These are phyloP conservation scores for Baronia brevicornis DNA, from an alignment of 2,888 invertebrate genomes.

Conservation along the genomic window DNA sequence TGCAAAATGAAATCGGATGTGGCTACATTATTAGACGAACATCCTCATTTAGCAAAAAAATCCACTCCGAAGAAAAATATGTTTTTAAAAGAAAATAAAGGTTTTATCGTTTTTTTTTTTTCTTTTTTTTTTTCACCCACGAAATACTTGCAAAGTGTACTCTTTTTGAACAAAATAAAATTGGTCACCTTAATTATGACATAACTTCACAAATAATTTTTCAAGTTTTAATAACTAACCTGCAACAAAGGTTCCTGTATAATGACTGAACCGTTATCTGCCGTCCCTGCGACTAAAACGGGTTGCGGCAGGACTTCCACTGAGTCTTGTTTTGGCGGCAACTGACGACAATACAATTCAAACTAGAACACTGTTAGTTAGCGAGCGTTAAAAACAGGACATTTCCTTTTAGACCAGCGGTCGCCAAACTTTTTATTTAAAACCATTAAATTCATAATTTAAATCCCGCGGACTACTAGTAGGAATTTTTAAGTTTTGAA, in stretches of 20 bases:
- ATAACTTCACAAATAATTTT: neutral
- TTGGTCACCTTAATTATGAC: neutral
- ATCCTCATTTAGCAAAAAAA: too few species aligned
- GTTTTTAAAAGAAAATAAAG: too few species aligned
- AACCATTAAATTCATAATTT: too few species aligned
- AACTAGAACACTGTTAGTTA: neutral
- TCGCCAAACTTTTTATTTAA: too few species aligned
- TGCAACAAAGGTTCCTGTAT: slow-evolving; percentile 60
- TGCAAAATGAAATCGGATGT: too few species aligned
- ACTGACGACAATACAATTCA: slow-evolving; percentile 24
- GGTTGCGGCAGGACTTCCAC: slow-evolving; percentile 41
- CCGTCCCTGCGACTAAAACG: slow-evolving; percentile 34
- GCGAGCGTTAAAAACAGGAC: neutral
- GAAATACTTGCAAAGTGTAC: too few species aligned
- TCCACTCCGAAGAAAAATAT: too few species aligned
- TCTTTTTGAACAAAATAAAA: neutral
- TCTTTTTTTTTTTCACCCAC: too few species aligned
- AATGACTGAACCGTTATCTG: slow-evolving; percentile 41
- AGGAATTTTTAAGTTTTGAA: too few species aligned
- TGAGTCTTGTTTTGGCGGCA: slow-evolving; percentile 50
- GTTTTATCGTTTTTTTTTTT: too few species aligned
- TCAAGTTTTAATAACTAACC: slow-evolving; percentile 25
- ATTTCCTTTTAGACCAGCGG: neutral
- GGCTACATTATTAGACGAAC: too few species aligned
- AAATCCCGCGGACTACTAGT: too few species aligned